Percentiles rank a stretch among this genome's conserved stretches.
Evolutionary conservation across 2,113 vertebrate genomes (phyloP).

Genomic region (Perca schrenkii): DNA sequence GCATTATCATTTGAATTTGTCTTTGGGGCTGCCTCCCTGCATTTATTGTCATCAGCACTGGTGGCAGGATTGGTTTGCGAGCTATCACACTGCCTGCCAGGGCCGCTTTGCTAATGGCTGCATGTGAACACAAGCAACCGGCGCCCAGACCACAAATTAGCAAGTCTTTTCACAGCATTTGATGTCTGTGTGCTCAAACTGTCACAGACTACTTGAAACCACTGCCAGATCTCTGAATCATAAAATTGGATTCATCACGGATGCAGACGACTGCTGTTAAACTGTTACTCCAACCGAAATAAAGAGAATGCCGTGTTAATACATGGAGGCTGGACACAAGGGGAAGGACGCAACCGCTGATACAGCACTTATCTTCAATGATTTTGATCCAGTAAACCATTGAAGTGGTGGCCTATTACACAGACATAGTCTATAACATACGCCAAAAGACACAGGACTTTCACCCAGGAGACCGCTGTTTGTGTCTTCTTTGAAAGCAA

Average conservation of each 20-base stretch:
- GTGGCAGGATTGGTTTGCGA: slow-evolving; percentile 35
- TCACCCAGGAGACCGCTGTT: no score
- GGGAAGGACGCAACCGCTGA: not conserved
- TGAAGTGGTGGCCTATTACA: not conserved
- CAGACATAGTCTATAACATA: not conserved
- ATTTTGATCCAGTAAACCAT: not conserved
- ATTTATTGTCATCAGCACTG: slow-evolving; percentile 25
- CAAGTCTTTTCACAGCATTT: slow-evolving; percentile 37
- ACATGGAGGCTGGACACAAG: not conserved
- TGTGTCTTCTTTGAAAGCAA: no score
- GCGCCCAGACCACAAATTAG: slow-evolving; percentile 51
- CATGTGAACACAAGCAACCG: not conserved
- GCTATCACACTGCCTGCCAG: slow-evolving; percentile 35
- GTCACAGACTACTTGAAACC: slow-evolving; percentile 46
- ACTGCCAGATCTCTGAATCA: slow-evolving; percentile 54
- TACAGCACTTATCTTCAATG: not conserved
- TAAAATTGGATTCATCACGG: not conserved
- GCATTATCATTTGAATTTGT: slow-evolving; percentile 40
- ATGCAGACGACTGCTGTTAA: slow-evolving; percentile 15
- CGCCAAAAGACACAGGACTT: no score
- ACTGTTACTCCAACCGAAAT: slow-evolving; percentile 18
- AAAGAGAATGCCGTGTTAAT: not conserved
- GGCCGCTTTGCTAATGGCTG: slow-evolving; percentile 28
- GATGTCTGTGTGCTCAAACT: slow-evolving; percentile 34
- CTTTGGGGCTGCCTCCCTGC: slow-evolving; percentile 42